Evolutionary conservation across 2,113 vertebrate genomes (phyloP), one percentile per base, ranked within the genome.

Genomic region (Ascaphus truei): DNA sequence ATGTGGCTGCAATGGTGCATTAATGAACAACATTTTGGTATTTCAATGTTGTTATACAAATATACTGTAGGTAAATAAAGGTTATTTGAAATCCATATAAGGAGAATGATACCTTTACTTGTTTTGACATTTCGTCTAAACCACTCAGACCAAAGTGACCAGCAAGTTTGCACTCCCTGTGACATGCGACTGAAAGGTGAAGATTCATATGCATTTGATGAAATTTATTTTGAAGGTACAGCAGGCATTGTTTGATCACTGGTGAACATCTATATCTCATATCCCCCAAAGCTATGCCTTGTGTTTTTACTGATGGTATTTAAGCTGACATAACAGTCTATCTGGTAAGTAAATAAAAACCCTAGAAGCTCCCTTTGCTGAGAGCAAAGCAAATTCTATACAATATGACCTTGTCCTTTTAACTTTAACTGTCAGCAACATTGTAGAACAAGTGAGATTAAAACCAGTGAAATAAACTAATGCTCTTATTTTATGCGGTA

Each of bases 241-340:
- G 56, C 11, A 61, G 67, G 67, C 55, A 30, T 60, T 71, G 67
- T 52, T 61, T 71, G 67, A 61, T 71, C 67, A 59, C 30, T 61
- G 56, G 53, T 52, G 43, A 71, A 61, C 56, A 27, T 71, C 59
- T 71, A 71, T 52, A 61, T 71, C 31, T 47, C 26, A 39, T 71
- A 52, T 61, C 57, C 56, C 66, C 41, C 45, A 50, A 18, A 60
- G 67, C 67, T 39, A 37, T 39, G 26, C 52, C 56, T 47, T 15
- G 10, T 52, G 67, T 71, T 61, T 52, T 61, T n/a, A 52, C 9
- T 71, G 67, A 71, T 61, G 67, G 47, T 60, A 71, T 71, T 71
- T 71, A 71, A 71, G 57, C 23, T 71, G 67, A 71, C 67, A 71
- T 60, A 61, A 22, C 36, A 33, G 57, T 25, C 31, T 52, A 31